Base-by-base conservation (phyloP, 2,113 vertebrate genomes). In the Oplegnathus fasciatus region DNA sequence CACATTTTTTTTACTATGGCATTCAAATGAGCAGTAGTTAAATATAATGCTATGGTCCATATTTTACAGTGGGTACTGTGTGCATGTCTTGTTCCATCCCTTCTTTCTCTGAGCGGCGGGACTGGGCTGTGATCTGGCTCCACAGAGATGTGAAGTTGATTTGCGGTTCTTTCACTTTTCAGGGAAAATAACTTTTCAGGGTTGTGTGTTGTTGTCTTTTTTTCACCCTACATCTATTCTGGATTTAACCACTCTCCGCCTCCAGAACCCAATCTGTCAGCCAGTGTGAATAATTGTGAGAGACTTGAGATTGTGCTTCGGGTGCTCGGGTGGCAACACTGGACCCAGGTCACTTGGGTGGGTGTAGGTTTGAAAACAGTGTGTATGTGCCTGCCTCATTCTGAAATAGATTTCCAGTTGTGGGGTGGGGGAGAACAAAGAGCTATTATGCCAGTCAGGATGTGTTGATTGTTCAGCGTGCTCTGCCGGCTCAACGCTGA, bases 261-360 rank as follows among this genome's bases (percentile, higher is more conserved):
- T 85, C 68, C 89, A 86, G 83, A 92, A 77, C 37, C 86, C 75
- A 72, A 73, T 86, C 82, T 87, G 85, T 83, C 90, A 92, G 85
- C 75, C 80, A 75, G 69, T 11, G 55, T 86, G 88, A 86, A 86
- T 85, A 76, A 86, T 57, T 89, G 88, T 89, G 82, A 85, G 86
- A 88, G 87, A 84, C 77, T 68, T 32, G 46, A 58, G 60, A 70
- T 74, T 68, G 34, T 78, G 82, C 71, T 70, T 78, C 30, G 10
- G 69, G 79, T 55, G 28, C 60, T 76, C 24, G 44, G 65, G n/a
- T 75, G 85, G 79, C 85, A 80, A 40, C 80, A 55, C 60, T 78
- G 81, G 85, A 78, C 57, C 50, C 48, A 28, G 92, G 86, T 91
- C 88, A 85, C 70, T 70, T 28, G 62, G 68, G 89, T 84, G 71